Base-by-base conservation (phyloP, 1,140 invertebrate species). In the Tetragonula clypearis region DNA sequence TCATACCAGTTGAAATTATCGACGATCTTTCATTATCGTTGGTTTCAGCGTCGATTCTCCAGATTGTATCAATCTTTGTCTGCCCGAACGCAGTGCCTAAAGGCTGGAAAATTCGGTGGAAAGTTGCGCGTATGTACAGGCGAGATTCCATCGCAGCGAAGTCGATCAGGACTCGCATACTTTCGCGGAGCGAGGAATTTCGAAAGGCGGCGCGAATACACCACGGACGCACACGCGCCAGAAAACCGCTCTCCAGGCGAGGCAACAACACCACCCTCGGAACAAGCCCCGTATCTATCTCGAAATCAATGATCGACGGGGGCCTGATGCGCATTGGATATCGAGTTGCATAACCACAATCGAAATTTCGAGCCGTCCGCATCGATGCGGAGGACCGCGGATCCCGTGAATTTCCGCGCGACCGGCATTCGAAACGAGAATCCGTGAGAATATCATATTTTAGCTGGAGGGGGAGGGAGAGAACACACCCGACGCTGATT, bases 311-410 rank as follows among this genome's bases (percentile, higher is more conserved):
- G 86, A 90, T 90, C 79, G 85, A 69, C 35, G 69, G 23, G 49
- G 74, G 56, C 15, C n/a, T 35, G 85, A 90, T 89, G 79, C 75
- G 82, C 71, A 49, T 62, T 73, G 86, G 79, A 90, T 85, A 80
- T 85, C 79, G 82, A 89, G 88, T 83, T 83, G 86, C 85, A 88
- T 82, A 85, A 89, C 85, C 88, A 82, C 86, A 90, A 90, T 89
- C 88, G 82, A 87, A 89, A 90, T 88, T 90, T 90, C 83, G 73
- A 80, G 30, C 66, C 86, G 69, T 87, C 86, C 86, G 82, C 86
- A 90, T 79, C 81, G 85, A 85, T 90, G 88, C 82, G 88, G 88
- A 85, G 85, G 78, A 90, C 87, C 88, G 85, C 85, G 85, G 86
- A 87, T 87, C 87, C 79, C 86, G 88, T 83, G 88, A 86, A 90